Conservation (phyloP, 2,113 vertebrate genomes). For the Dipodomys spectabilis region DNA sequence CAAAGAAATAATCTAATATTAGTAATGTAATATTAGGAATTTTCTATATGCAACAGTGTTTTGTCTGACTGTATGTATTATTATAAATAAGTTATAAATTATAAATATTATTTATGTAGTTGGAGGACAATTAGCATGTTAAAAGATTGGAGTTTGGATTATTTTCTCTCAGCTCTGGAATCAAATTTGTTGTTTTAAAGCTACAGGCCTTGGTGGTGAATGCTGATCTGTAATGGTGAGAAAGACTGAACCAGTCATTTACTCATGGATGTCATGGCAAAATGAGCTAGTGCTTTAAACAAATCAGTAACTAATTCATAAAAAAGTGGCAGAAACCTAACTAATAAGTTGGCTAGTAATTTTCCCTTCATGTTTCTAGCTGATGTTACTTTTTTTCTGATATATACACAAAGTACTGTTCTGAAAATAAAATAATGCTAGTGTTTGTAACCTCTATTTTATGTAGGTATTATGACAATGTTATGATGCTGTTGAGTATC, state of each 20-base stretch:
- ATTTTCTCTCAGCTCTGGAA: not conserved
- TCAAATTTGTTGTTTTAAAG: slow-evolving; percentile 37
- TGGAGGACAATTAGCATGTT: slow-evolving; percentile 33
- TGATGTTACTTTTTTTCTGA: not conserved
- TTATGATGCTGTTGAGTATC: not conserved
- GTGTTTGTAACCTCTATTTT: not conserved
- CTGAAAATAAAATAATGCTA: slow-evolving; percentile 5
- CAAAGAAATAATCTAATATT: slow-evolving; percentile 48
- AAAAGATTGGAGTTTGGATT: slow-evolving; percentile 26
- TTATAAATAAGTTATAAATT: not conserved
- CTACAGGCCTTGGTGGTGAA: not conserved
- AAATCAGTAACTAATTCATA: slow-evolving; percentile 12
- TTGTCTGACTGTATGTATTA: slow-evolving; percentile 27
- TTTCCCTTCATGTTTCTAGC: slow-evolving; percentile 1
- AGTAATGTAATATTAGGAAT: slow-evolving; percentile 33
- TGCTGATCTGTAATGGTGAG: not conserved
- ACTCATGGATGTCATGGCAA: slow-evolving; percentile 6
- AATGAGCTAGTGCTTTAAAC: slow-evolving; percentile 22
- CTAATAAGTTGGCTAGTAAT: slow-evolving; percentile 41
- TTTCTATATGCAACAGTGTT: not conserved
- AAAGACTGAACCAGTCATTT: not conserved
- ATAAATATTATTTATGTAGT: not conserved
- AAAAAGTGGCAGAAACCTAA: not conserved
- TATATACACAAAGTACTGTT: not conserved
- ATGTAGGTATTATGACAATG: not conserved